Percentiles rank a stretch among this genome's conserved stretches.
Conservation (phyloP, 2,797 vertebrate species). For the Pyrrhura leucotis region DNA sequence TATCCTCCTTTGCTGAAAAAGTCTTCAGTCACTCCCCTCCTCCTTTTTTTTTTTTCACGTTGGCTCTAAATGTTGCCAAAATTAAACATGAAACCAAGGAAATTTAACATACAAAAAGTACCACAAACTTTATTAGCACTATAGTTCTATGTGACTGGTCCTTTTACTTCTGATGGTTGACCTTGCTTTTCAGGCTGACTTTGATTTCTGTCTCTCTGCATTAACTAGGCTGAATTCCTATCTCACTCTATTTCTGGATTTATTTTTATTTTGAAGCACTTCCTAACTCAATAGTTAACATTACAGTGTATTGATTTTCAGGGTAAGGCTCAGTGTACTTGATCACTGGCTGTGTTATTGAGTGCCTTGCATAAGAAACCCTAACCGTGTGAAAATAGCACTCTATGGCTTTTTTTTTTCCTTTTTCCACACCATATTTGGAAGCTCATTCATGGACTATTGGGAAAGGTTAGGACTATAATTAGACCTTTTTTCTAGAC, state of each 20-base stretch:
- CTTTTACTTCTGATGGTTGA: not conserved
- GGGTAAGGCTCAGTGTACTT: not conserved
- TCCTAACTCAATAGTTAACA: not conserved
- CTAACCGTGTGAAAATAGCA: slow-evolving; percentile 34
- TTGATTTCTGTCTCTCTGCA: not conserved
- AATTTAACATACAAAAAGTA: not conserved
- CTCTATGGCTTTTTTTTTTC: not conserved
- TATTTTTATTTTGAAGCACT: not conserved
- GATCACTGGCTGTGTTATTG: not conserved
- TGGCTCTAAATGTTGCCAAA: not conserved
- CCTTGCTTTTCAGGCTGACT: not conserved
- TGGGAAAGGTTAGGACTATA: slow-evolving; percentile 80
- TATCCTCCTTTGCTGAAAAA: not conserved
- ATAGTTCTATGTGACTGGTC: not conserved
- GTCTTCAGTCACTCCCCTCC: not conserved
- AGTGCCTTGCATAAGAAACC: not conserved
- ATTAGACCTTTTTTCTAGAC: slow-evolving; percentile 78
- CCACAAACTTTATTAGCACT: not conserved
- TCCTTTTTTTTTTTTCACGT: not conserved
- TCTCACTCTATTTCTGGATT: not conserved
- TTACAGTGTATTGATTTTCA: not conserved
- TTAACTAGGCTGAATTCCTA: not conserved
- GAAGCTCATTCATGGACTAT: slow-evolving; percentile 74
- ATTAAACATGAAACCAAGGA: not conserved
- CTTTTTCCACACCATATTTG: slow-evolving; percentile 46